Percentiles rank a stretch among this genome's conserved stretches.
Evolutionary conservation across 2,888 invertebrate species (phyloP).

Genomic region (Scaptomyza tumidula): DNA sequence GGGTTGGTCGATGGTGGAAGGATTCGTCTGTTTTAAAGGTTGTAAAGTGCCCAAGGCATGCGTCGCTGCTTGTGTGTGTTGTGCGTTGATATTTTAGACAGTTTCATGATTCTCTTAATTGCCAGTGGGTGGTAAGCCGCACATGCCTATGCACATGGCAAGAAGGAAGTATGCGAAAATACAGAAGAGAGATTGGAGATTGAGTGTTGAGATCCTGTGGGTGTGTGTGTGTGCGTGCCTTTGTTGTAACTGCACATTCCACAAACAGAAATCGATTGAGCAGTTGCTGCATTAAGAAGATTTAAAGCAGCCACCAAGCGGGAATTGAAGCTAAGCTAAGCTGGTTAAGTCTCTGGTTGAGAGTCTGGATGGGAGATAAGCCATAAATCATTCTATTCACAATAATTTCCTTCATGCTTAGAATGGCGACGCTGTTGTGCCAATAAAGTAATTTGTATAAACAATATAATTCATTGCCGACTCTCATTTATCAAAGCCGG

Average conservation of each 20-base stretch:
- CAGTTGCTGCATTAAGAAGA: conserved; percentile 10
- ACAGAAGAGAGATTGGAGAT: background rate
- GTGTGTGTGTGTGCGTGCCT: conserved; percentile 17
- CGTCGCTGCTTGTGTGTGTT: background rate
- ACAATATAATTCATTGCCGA: conserved; percentile 76
- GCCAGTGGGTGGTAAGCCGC: conserved; percentile 60
- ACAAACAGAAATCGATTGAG: conserved; percentile 21
- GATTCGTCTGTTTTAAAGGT: conserved; percentile 16
- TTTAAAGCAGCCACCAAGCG: conserved; percentile 13
- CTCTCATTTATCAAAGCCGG: conserved; percentile 67
- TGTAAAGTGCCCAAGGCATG: conserved; percentile 50
- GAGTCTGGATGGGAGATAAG: conserved; percentile 19
- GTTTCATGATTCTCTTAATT: conserved; percentile 69
- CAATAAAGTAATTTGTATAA: conserved; percentile 80
- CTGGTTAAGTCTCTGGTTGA: background rate
- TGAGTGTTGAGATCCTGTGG: background rate
- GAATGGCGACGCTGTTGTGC: conserved; percentile 44
- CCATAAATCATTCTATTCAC: conserved; percentile 61
- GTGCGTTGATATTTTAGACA: conserved; percentile 67
- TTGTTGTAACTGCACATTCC: conserved; percentile 20
- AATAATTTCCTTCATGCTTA: conserved; percentile 52
- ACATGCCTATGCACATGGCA: conserved; percentile 60
- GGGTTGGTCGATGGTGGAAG: background rate
- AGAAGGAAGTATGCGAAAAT: background rate
- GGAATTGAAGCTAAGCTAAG: conserved; percentile 9